These are phyloP conservation scores for Cylindroiulus punctatus DNA, from an alignment of 2,888 invertebrate genomes.

Conservation along the genomic window DNA sequence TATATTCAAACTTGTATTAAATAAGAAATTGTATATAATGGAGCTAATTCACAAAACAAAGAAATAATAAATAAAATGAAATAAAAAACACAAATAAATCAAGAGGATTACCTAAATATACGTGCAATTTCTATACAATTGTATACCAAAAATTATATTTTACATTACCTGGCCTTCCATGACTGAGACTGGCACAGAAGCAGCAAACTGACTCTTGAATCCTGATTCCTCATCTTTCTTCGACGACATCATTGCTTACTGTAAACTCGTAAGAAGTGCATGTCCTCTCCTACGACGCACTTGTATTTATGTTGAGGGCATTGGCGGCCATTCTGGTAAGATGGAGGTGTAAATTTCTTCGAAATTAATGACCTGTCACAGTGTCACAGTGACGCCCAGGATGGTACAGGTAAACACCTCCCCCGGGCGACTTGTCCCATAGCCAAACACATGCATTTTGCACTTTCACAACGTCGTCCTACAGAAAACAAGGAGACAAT, in stretches of 20 bases:
- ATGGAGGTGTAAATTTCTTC: conserved; percentile 9
- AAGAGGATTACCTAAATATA: no score
- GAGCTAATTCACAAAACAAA: no score
- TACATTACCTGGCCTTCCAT: background rate
- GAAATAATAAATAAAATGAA: no score
- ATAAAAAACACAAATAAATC: no score
- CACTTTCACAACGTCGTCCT: background rate
- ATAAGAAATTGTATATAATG: no score
- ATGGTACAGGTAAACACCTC: background rate
- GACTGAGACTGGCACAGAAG: background rate
- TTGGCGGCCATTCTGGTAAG: conserved; percentile 25
- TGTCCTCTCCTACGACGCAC: background rate
- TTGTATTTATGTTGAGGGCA: background rate
- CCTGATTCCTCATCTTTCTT: background rate
- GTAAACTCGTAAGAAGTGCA: background rate
- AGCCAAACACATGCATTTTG: background rate
- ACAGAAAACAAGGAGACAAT: background rate
- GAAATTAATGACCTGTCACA: background rate
- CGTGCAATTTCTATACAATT: no score
- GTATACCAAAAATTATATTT: no score
- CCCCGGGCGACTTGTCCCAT: background rate
- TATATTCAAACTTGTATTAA: no score
- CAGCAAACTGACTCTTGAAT: background rate
- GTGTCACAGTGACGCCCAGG: background rate
- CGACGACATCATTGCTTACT: background rate